phyloP scores from a whole-genome alignment of 2,888 invertebrate genomes.

The Iphiclides podalirius region DNA sequence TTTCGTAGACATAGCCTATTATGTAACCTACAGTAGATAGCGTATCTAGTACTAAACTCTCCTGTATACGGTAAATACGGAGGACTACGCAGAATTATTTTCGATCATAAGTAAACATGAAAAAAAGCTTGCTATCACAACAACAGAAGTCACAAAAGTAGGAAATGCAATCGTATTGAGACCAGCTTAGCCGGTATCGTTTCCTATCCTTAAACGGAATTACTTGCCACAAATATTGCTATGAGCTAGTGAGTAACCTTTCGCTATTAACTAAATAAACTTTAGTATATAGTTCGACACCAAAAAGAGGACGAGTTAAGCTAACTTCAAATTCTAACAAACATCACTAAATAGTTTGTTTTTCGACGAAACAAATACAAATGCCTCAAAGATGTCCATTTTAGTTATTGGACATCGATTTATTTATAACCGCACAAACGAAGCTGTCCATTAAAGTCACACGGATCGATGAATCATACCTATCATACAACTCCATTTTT shows the following conservation, averaged over 20 bases:
- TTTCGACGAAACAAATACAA: background rate
- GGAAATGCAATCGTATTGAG: background rate
- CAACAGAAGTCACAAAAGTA: background rate
- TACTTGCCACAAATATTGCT: background rate
- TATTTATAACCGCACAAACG: constrained; percentile 18
- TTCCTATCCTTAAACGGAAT: background rate
- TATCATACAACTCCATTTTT: constrained; percentile 43
- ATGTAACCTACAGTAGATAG: too few species aligned
- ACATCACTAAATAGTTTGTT: background rate
- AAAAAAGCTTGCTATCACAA: background rate
- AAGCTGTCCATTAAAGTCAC: constrained; percentile 28
- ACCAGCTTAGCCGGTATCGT: too few species aligned
- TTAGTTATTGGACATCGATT: constrained; percentile 9
- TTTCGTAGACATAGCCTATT: too few species aligned
- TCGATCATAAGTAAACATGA: background rate
- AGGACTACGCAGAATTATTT: background rate
- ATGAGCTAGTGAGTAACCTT: too few species aligned
- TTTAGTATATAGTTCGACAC: too few species aligned
- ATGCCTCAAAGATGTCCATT: constrained; percentile 9
- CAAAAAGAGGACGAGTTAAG: too few species aligned
- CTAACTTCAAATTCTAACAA: background rate
- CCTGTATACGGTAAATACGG: background rate
- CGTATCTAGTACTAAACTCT: background rate
- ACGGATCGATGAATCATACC: constrained; percentile 46
- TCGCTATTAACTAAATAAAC: too few species aligned